Base-by-base conservation (phyloP, 2,797 vertebrate species). In the Gouania willdenowi region DNA sequence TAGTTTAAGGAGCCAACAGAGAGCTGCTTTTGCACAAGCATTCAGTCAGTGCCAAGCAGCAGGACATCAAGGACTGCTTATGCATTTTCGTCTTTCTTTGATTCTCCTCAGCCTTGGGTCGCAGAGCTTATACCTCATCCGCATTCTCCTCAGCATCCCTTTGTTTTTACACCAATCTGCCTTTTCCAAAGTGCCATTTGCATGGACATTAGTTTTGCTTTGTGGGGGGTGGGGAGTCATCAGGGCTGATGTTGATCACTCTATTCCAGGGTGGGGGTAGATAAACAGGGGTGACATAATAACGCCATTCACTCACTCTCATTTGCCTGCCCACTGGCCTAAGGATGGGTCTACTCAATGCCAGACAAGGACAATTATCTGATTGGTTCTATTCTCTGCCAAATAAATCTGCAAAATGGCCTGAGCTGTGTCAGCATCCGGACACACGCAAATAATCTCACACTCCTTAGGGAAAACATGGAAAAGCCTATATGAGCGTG, bases 361-460 rank as follows among this genome's bases (percentile, higher is more conserved):
- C 80, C 84, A 86, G 82, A 79, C 87, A 87, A 89, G 87, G 81
- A 85, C 86, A 86, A 84, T 89, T 85, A 86, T 81, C 80, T 80
- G 83, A 86, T 88, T 86, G 82, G 83, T 83, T 83, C 72, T 72
- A 75, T 77, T 79, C 57, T 34, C 66, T 82, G 81, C 81, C 82
- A 87, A 86, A 82, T 68, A 70, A 77, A 77, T 83, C 64, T 79
- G 77, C 75, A 79, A 62, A 29, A 63, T 73, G 54, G 57, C 76
- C 70, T 9, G 28, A 71, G 76, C 84, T 78, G 62, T 69, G 73
- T 84, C 87, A 83, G 80, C 79, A 80, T 72, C 52, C 65, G 36
- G 8, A 27, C 42, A 32, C 57, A 46, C 48, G 38, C 41, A 38
- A 34, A 44, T 27, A 56, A 29, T 52, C 53, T 47, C 28, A 32